Evolutionary conservation across 2,888 invertebrate genomes (phyloP), one percentile per base, ranked within the genome.

Genomic region (Pomacea canaliculata): DNA sequence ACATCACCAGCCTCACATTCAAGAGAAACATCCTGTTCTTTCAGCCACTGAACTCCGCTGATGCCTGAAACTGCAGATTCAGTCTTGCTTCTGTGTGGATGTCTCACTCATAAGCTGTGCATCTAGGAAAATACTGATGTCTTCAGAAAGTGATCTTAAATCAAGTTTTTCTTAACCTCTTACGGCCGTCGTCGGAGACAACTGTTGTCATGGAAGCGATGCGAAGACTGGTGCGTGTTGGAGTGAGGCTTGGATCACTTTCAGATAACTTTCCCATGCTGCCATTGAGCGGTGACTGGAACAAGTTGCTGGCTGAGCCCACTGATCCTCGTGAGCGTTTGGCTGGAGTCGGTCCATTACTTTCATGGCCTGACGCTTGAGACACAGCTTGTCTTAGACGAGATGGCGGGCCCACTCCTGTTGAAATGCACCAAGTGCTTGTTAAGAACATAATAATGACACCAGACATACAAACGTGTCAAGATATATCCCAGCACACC

Each of bases 151-250:
- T 37, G 16, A 56, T 56, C 51, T 56, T 56, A 13, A 16, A 16
- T 56, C 8, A 81, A n/a, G 83, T 82, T 70, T 82, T 84, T 48
- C 84, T 81, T 48, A 84, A 76, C 48, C 82, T 77, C 76, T 86
- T 87, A 56, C 83, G 72, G 2, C 83, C 85, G 62, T 84, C 84
- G 49, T 80, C 84, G 4, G 84, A 83, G 1, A 81, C 77, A 4
- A 80, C 83, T 0, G 86, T 85, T 7, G 86, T 85, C 83, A 85
- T 84, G 63, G 86, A 82, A 12, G 85, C 85, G 23, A 88, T 83
- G 56, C 88, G 82, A 46, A 83, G 83, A 78, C 86, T 86, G 65
- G 83, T 82, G 49, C 88, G 76, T 4, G 84, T 85, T 9, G 88
- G 87, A 0, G 87, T 85, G 63, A 76, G 56, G 13, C 62, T 67